Evolutionary conservation across 2,888 invertebrate genomes (phyloP).

Genomic region (Neoitamus cyanurus): DNA sequence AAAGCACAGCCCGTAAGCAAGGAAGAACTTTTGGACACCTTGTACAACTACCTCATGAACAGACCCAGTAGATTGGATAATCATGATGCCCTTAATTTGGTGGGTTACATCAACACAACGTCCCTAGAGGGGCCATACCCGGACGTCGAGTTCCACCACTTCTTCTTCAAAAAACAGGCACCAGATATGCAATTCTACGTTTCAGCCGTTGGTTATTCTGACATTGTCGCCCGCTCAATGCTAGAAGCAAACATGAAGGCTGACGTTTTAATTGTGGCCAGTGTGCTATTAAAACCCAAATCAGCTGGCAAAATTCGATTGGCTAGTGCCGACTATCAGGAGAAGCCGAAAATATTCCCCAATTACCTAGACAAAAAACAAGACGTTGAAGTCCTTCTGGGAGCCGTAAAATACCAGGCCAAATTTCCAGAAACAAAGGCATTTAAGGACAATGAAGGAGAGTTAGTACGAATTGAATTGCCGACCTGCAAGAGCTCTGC

Average conservation of each 20-base stretch:
- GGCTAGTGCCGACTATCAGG: conserved; percentile 69
- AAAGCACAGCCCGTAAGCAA: conserved; percentile 54
- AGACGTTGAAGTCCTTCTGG: conserved; percentile 69
- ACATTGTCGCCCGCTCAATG: conserved; percentile 61
- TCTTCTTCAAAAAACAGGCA: conserved; percentile 66
- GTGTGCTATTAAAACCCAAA: conserved; percentile 67
- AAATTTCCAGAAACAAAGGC: conserved; percentile 64
- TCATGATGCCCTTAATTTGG: conserved; percentile 64
- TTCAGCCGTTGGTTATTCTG: conserved; percentile 61
- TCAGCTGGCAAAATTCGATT: conserved; percentile 71
- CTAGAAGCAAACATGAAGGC: conserved; percentile 60
- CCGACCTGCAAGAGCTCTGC: conserved; percentile 56
- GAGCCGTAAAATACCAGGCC: conserved; percentile 64
- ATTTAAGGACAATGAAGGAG: conserved; percentile 62
- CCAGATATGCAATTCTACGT: conserved; percentile 62
- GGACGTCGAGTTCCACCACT: conserved; percentile 70
- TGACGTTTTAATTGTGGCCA: conserved; percentile 64
- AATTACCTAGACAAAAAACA: conserved; percentile 72
- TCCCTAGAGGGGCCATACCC: conserved; percentile 68
- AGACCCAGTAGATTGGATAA: conserved; percentile 67
- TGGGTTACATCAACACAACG: conserved; percentile 70
- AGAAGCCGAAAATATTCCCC: conserved; percentile 72
- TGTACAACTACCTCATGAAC: conserved; percentile 67
- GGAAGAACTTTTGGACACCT: conserved; percentile 58
- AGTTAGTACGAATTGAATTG: conserved; percentile 55